Evolutionary conservation across 2,888 invertebrate genomes (phyloP), one percentile per base, ranked within the genome.

Genomic region (Cistogaster globosa): DNA sequence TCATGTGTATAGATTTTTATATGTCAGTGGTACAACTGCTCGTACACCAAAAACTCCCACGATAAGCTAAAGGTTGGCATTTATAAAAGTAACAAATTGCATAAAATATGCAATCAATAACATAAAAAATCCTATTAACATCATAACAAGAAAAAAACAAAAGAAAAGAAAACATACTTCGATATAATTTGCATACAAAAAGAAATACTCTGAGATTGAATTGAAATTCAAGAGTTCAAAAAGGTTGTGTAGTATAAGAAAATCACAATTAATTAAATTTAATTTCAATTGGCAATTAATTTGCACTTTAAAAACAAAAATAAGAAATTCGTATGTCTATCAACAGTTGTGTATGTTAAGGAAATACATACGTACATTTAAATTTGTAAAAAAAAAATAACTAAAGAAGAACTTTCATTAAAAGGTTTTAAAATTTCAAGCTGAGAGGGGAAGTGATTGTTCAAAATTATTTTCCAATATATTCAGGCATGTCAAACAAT

Each of bases 251-350:
- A 67, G 74, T 67, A 74, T 45, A 84, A 80, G 38, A 38, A 77
- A 75, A 65, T 81, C 42, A 71, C 69, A 76, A 67, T 82, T 85
- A 85, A 85, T 85, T 85, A 78, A 82, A 69, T 82, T 75, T 65
- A 85, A 85, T 85, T 85, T 79, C 69, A 62, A 71, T 65, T 85
- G 85, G 55, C 82, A 85, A 82, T 82, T 78, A 71, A 85, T 75
- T 85, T 85, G 85, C 82, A 79, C 75, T 81, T 82, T 69, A 51
- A 11, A 78, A 72, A 83, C 26, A 55, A 76, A 57, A 58, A 51
- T 20, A 63, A 22, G 22, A 42, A 57, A 68, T 16, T 45, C 14
- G 16, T 16, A 16, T 3, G 16, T 14, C 1, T 45, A 48, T 1
- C 12, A 12, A 7, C 1, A 42, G 16, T 16, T 4, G 14, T 48